A percentile compares a stretch with the other conserved stretches of the same genome.
Conservation (phyloP, 2,113 vertebrate genomes). For the Patagioenas fasciata region DNA sequence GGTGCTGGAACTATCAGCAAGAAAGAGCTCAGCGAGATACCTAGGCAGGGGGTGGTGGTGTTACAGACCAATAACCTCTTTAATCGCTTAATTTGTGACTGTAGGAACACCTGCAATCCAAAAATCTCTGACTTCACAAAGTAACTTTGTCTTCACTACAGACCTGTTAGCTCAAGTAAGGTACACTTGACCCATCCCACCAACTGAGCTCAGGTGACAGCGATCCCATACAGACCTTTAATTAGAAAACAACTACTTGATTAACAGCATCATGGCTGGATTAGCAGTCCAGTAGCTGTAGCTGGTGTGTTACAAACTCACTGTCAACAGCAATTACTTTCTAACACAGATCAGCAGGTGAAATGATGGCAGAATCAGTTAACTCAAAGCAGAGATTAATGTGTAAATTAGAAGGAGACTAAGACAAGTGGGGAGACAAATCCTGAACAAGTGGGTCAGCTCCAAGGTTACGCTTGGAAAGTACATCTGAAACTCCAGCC, state of each 20-base stretch:
- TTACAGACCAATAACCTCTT: not conserved
- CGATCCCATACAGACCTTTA: not conserved
- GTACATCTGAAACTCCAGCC: not conserved
- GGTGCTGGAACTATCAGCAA: not conserved
- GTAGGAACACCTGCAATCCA: not conserved
- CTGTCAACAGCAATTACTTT: not conserved
- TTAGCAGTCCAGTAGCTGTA: not conserved
- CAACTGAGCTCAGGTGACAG: not conserved
- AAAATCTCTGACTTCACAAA: not conserved
- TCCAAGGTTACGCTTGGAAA: not conserved
- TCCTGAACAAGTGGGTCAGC: not conserved
- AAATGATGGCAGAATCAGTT: not conserved
- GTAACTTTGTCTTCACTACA: not conserved
- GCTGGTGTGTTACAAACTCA: not conserved
- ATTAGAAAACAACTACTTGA: not conserved
- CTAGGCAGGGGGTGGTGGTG: not conserved
- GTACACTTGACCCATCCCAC: not conserved
- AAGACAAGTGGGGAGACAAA: not conserved
- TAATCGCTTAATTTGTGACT: not conserved
- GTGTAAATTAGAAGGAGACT: not conserved
- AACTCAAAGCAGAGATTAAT: not conserved
- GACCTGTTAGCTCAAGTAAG: not conserved
- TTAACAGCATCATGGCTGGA: not conserved
- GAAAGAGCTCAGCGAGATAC: not conserved
- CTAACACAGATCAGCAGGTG: not conserved